These are phyloP conservation scores for Corythaeola cristata DNA, from an alignment of 2,113 vertebrate genomes.

Conservation along the genomic window DNA sequence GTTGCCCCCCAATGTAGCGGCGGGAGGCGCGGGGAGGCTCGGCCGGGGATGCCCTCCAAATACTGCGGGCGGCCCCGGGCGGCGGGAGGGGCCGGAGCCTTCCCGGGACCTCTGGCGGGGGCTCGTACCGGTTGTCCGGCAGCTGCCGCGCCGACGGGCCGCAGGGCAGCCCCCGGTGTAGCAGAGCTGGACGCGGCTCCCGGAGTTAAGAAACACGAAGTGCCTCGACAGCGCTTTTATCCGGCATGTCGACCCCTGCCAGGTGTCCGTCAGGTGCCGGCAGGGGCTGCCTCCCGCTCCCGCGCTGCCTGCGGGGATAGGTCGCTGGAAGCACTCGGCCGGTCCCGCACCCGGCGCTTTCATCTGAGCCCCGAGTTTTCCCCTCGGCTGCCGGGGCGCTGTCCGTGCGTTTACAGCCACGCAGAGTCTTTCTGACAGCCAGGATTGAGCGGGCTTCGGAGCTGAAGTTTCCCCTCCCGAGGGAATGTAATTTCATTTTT, in stretches of 20 bases:
- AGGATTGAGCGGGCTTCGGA: background rate
- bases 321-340: fast-evolving
- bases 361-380: fast-evolving
- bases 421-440: background rate
- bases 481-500: background rate
- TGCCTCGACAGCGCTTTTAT: background rate
- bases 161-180: background rate
- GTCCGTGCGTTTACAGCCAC: background rate
- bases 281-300: background rate
- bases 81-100: background rate
- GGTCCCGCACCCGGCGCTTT: background rate
- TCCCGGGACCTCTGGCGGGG: background rate
- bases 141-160: background rate
- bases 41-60: background rate
- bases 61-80: background rate
- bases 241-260: background rate
- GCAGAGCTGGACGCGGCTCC: background rate
- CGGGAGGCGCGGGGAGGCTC: background rate
- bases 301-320: fast-evolving
- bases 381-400: background rate
- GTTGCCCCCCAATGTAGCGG: background rate
- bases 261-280: background rate
- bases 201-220: fast-evolving
- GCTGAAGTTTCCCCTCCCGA: background rate
- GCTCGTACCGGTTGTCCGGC: background rate